Percentiles rank a stretch among this genome's conserved stretches.
These are phyloP conservation scores for Aphelocoma californica DNA, from an alignment of 2,797 vertebrate genomes.

Conservation along the genomic window DNA sequence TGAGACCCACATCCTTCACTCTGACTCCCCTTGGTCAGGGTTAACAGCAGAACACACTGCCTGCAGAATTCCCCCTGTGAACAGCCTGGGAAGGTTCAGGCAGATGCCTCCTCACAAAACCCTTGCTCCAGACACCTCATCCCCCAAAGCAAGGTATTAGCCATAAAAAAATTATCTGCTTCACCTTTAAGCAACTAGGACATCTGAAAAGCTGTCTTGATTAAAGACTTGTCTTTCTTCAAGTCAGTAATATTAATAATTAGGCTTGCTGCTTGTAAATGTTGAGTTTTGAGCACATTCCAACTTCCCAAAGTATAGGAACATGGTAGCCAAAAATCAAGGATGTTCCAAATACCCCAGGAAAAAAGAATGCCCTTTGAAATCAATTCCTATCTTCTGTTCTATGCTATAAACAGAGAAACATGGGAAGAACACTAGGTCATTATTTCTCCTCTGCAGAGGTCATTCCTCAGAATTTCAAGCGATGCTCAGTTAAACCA, in stretches of 20 bases:
- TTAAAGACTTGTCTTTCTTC: fast-evolving
- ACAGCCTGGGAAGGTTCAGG: not conserved
- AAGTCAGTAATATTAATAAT: not conserved
- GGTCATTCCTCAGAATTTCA: not conserved
- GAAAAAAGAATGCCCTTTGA: not conserved
- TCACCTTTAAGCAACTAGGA: not conserved
- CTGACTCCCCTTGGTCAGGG: not conserved
- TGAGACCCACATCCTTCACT: not conserved
- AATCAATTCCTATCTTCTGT: not conserved
- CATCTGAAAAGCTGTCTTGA: not conserved
- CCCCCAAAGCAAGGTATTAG: not conserved
- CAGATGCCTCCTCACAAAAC: not conserved
- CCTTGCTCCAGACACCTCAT: not conserved
- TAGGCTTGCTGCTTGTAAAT: not conserved
- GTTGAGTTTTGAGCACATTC: not conserved
- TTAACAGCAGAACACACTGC: fast-evolving
- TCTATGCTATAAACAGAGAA: not conserved
- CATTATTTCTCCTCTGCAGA: not conserved
- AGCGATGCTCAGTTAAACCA: not conserved
- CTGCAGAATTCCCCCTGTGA: not conserved
- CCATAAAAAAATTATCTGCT: not conserved
- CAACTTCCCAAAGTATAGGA: not conserved
- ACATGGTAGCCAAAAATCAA: not conserved
- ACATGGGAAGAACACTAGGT: not conserved
- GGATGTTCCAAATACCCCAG: not conserved